A percentile compares a stretch with the other conserved stretches of the same genome.
These are phyloP conservation scores for Bucorvus abyssinicus DNA, from an alignment of 2,797 vertebrate species.

Conservation along the genomic window DNA sequence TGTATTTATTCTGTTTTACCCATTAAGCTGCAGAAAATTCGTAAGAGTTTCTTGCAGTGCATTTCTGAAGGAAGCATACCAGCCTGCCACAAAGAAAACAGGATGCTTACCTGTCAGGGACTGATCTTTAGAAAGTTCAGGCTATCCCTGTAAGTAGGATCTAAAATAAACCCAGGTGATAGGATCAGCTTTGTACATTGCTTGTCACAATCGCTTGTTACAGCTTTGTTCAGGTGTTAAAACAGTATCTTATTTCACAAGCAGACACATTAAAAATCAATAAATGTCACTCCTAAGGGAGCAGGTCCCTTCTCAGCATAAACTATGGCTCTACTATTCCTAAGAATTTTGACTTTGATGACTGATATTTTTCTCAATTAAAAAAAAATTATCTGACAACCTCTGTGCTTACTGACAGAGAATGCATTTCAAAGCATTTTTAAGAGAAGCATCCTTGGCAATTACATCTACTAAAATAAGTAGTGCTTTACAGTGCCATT, in stretches of 20 bases:
- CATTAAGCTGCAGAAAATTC: not conserved
- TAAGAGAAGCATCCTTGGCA: constrained; percentile 36
- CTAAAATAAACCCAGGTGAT: not conserved
- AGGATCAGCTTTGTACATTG: rapidly evolving
- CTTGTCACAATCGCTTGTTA: not conserved
- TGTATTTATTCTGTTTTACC: constrained; percentile 14
- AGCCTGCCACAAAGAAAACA: not conserved
- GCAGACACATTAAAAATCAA: constrained; percentile 7
- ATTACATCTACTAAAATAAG: constrained; percentile 53
- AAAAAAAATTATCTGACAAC: not conserved
- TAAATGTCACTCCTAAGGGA: not conserved
- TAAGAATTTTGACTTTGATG: constrained; percentile 28
- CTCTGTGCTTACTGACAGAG: not conserved
- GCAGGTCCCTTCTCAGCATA: not conserved
- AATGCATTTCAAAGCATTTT: constrained; percentile 31
- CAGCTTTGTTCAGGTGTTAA: constrained; percentile 10
- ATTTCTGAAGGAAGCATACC: constrained; percentile 2
- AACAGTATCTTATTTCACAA: not conserved
- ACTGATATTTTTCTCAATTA: constrained; percentile 40
- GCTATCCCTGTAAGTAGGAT: not conserved
- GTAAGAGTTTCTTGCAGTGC: not conserved
- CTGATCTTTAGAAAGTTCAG: not conserved
- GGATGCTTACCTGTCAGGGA: not conserved
- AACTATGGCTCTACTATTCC: not conserved
- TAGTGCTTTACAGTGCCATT: constrained; percentile 17